Evolutionary conservation across 2,888 invertebrate species (phyloP).

Genomic region (Epinotia ramella): DNA sequence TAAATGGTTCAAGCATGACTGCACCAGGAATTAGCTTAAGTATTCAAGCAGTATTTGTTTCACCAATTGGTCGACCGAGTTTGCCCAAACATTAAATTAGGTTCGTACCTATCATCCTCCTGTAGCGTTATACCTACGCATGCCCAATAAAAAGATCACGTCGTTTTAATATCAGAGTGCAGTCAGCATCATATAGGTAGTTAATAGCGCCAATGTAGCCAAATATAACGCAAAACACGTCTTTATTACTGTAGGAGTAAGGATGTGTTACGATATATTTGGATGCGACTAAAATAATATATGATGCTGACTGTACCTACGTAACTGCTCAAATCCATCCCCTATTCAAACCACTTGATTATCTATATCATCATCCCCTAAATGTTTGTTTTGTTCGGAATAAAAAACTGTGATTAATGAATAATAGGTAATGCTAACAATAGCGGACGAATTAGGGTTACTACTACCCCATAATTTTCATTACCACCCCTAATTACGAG

Average conservation of each 20-base stretch:
- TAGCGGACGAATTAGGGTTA: slow-evolving; percentile 63
- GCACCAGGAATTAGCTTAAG: too few relatives aligned
- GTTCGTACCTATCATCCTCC: too few relatives aligned
- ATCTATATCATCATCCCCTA: slow-evolving; percentile 45
- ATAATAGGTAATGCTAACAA: slow-evolving; percentile 64
- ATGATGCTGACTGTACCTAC: neutral
- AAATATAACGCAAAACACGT: too few relatives aligned
- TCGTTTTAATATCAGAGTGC: neutral
- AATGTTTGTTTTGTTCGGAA: slow-evolving; percentile 58
- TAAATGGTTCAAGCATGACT: too few relatives aligned
- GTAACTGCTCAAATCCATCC: slow-evolving; percentile 7
- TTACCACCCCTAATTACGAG: slow-evolving; percentile 79
- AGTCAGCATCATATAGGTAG: too few relatives aligned
- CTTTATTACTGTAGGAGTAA: neutral
- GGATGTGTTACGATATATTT: too few relatives aligned
- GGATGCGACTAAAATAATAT: too few relatives aligned
- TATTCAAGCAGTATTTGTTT: too few relatives aligned
- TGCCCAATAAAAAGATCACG: neutral
- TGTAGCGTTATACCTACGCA: too few relatives aligned
- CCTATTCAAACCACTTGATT: slow-evolving; percentile 36
- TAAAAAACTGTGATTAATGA: slow-evolving; percentile 73
- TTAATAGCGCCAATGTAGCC: too few relatives aligned
- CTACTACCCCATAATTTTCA: slow-evolving; percentile 78
- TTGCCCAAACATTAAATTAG: too few relatives aligned
- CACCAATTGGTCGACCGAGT: too few relatives aligned